Evolutionary conservation across 2,113 vertebrate genomes (phyloP).

Genomic region (Syngnathus scovelli): DNA sequence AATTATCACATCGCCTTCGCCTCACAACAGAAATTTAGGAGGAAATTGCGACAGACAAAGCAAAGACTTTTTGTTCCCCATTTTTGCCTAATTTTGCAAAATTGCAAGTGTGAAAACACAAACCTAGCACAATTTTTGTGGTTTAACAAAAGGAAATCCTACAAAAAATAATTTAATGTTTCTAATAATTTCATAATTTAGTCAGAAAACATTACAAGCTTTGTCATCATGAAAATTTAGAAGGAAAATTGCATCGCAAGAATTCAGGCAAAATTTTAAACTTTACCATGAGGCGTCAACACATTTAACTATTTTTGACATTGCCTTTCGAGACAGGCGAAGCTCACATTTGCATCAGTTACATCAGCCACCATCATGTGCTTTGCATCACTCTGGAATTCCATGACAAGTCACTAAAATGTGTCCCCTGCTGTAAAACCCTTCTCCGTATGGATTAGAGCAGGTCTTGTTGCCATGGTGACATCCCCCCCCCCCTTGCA

Average conservation of each 20-base stretch:
- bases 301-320: background rate
- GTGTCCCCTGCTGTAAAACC: background rate
- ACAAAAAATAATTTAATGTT: too few species aligned
- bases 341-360: background rate
- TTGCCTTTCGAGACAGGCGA: background rate
- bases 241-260: background rate
- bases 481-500: too few species aligned
- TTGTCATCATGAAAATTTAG: too few species aligned
- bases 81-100: too few species aligned
- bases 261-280: background rate
- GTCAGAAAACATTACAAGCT: too few species aligned
- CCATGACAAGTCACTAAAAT: background rate
- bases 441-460: background rate
- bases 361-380: background rate
- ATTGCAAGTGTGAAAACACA: too few species aligned
- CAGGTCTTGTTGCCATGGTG: background rate
- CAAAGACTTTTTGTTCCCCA: too few species aligned
- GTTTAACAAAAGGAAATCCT: too few species aligned
- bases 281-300: background rate
- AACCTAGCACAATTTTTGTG: too few species aligned
- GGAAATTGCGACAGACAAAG: background rate
- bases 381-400: background rate
- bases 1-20: conserved; percentile 17
- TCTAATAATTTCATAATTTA: too few species aligned
- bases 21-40: background rate